phyloP scores from a whole-genome alignment of 2,888 invertebrate species.

The Malthinus seriepunctatus region DNA sequence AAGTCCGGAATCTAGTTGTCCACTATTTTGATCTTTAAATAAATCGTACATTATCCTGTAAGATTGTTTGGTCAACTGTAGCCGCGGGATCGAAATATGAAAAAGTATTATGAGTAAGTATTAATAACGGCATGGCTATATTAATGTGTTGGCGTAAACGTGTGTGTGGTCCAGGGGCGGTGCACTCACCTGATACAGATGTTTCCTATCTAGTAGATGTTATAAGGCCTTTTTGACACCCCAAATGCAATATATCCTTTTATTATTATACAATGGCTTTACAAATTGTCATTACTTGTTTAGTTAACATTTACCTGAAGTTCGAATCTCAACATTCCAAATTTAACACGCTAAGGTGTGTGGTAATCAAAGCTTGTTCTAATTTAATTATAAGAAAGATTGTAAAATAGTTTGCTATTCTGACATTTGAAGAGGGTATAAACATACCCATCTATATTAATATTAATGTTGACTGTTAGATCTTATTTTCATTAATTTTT shows the following conservation, averaged over 20 bases:
- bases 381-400: slow-evolving; percentile 46
- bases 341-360: slow-evolving; percentile 49
- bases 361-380: slow-evolving; percentile 45
- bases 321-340: slow-evolving; percentile 41
- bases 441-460: slow-evolving; percentile 26
- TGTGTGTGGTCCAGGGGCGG: slow-evolving; percentile 51
- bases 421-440: slow-evolving; percentile 37
- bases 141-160: slow-evolving; percentile 53
- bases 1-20: slow-evolving; percentile 41
- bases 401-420: slow-evolving; percentile 33
- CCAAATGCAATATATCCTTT: slow-evolving; percentile 35
- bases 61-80: slow-evolving; percentile 33
- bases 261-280: slow-evolving; percentile 32
- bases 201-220: slow-evolving; percentile 36
- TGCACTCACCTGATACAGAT: slow-evolving; percentile 49
- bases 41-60: slow-evolving; percentile 13
- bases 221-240: slow-evolving; percentile 42
- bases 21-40: slow-evolving; percentile 22
- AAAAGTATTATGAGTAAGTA: slow-evolving; percentile 51
- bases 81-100: slow-evolving; percentile 50
- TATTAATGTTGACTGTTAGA: slow-evolving; percentile 21
- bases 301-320: slow-evolving; percentile 20
- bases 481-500: slow-evolving; percentile 29
- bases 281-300: slow-evolving; percentile 30
- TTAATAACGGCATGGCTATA: slow-evolving; percentile 54